A percentile compares a stretch with the other conserved stretches of the same genome.
Conservation (phyloP, 2,888 invertebrate species). For the Apamea epomidion region DNA sequence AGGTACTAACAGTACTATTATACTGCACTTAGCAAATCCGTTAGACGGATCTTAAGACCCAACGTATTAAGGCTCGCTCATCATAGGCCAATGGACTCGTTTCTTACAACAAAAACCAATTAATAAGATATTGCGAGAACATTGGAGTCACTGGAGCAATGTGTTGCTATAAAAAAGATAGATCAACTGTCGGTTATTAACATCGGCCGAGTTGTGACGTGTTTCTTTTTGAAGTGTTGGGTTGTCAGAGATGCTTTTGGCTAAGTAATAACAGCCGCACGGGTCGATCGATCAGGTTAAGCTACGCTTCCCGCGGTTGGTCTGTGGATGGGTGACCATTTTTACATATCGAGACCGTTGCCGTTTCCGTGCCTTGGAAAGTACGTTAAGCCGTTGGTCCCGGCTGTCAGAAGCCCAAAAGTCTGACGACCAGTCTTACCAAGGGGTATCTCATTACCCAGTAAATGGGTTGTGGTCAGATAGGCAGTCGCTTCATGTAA, state of each 20-base stretch:
- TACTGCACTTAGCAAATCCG: constrained; percentile 42
- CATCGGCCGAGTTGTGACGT: not conserved
- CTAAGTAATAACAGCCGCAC: too few species aligned
- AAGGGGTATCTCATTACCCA: too few species aligned
- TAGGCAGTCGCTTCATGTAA: too few species aligned
- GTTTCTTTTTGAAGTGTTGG: not conserved
- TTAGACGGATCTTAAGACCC: constrained; percentile 21
- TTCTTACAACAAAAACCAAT: constrained; percentile 46
- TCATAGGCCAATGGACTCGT: constrained; percentile 36
- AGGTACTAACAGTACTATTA: constrained; percentile 22
- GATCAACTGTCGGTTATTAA: constrained; percentile 17
- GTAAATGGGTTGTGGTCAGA: too few species aligned
- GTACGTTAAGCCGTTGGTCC: too few species aligned
- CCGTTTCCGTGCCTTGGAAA: too few species aligned
- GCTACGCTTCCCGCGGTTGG: too few species aligned
- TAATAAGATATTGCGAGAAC: constrained; percentile 42
- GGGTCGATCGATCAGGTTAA: too few species aligned
- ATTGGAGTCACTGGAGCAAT: constrained; percentile 59
- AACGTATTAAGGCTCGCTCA: constrained; percentile 18
- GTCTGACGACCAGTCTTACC: too few species aligned
- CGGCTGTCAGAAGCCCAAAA: too few species aligned
- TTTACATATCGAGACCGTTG: too few species aligned
- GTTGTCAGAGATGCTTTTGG: not conserved
- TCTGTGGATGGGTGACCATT: too few species aligned
- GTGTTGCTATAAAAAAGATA: constrained; percentile 46